Conservation (phyloP, 1,140 invertebrate species). For the Linepithema humile region DNA sequence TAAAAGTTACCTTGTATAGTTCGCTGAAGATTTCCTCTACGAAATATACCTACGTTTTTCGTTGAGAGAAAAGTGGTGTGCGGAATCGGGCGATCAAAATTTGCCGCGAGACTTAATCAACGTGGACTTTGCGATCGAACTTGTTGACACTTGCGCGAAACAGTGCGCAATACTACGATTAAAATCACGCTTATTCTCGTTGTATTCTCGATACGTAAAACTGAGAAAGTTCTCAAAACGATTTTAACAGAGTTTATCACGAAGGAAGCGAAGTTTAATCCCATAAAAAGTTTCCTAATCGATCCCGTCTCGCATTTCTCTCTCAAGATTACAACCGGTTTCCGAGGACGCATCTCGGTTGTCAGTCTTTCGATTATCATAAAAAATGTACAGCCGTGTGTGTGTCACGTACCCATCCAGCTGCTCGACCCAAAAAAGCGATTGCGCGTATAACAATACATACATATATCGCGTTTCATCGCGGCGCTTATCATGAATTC, state of each 20-base stretch:
- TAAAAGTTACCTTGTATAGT: constrained; percentile 53
- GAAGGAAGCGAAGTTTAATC: background rate
- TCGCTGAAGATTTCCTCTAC: constrained; percentile 49
- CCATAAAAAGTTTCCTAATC: constrained; percentile 13
- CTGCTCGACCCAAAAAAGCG: constrained; percentile 59
- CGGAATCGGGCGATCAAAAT: constrained; percentile 36
- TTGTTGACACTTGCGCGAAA: background rate
- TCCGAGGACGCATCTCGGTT: constrained; percentile 43
- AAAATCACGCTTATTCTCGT: background rate
- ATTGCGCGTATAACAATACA: constrained; percentile 52
- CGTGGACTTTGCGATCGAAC: constrained; percentile 10
- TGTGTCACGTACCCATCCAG: constrained; percentile 42
- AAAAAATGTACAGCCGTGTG: constrained; percentile 55
- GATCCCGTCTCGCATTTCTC: constrained; percentile 41
- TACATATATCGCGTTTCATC: constrained; percentile 54
- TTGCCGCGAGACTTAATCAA: background rate
- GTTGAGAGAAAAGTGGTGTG: constrained; percentile 62
- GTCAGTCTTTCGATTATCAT: constrained; percentile 70
- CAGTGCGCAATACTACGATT: background rate
- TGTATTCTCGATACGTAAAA: background rate
- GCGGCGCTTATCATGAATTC: constrained; percentile 24
- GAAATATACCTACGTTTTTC: constrained; percentile 49
- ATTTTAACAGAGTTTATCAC: background rate
- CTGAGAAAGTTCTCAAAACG: background rate
- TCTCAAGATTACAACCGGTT: constrained; percentile 38